Percentiles rank a stretch among this genome's conserved stretches.
These are phyloP conservation scores for Antheraea assamensis DNA, from an alignment of 2,888 invertebrate genomes.

Conservation along the genomic window DNA sequence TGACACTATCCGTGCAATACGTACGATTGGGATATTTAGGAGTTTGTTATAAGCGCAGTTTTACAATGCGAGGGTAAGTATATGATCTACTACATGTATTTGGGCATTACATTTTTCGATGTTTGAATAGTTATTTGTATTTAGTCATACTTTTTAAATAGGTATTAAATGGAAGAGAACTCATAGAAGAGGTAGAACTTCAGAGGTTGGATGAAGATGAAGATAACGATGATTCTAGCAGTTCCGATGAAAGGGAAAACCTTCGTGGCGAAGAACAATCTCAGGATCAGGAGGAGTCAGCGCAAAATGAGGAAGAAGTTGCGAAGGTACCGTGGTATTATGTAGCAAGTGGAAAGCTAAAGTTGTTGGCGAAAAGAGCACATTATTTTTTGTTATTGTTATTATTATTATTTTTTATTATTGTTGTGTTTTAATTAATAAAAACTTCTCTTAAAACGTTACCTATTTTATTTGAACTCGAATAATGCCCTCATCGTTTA, in stretches of 20 bases:
- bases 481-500: not conserved
- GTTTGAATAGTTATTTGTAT: not conserved
- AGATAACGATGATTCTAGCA: not conserved
- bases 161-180: not conserved
- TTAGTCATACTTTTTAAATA: not conserved
- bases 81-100: not conserved
- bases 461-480: not conserved
- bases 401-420: not conserved
- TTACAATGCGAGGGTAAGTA: not conserved
- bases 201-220: not conserved
- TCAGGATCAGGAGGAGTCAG: not conserved
- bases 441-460: not conserved
- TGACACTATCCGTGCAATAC: no score
- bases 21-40: no score
- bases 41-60: no score
- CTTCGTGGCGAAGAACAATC: not conserved
- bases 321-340: not conserved
- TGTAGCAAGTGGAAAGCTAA: not conserved
- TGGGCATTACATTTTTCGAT: not conserved
- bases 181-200: not conserved
- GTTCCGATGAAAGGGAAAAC: constrained; percentile 1
- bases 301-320: not conserved
- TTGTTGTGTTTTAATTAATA: constrained; percentile 3
- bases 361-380: not conserved
- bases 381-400: not conserved